phyloP scores from a whole-genome alignment of 2,797 vertebrate species.

The Darevskia mixta region DNA sequence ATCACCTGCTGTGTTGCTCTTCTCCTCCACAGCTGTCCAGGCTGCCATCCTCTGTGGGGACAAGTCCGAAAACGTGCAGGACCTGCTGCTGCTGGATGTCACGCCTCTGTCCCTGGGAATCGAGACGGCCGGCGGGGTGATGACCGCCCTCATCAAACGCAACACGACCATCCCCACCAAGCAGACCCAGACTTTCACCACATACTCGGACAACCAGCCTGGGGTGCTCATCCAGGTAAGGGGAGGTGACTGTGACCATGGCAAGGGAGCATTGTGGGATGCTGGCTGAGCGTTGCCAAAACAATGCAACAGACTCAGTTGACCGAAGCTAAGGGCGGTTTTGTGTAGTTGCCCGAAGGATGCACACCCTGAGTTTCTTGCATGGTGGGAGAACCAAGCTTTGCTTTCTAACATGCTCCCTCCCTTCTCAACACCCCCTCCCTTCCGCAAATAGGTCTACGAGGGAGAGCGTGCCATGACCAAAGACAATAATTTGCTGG shows the following conservation, averaged over 20 bases:
- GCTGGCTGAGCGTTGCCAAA: no score
- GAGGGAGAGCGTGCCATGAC: conserved; percentile 91
- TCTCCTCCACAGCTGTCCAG: conserved; percentile 82
- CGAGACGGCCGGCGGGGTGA: conserved; percentile 89
- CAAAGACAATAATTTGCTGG: conserved; percentile 88
- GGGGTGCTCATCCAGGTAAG: conserved; percentile 89
- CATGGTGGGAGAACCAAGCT: no score
- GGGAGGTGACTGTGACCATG: no score
- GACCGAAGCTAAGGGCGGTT: no score
- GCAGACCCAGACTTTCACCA: conserved; percentile 89
- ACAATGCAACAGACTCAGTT: no score
- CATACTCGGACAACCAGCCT: conserved; percentile 90
- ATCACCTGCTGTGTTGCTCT: not conserved
- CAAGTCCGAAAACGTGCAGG: conserved; percentile 89
- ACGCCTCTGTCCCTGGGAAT: conserved; percentile 88
- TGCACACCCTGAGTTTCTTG: not conserved
- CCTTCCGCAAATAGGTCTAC: conserved; percentile 75
- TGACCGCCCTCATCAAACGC: conserved; percentile 89
- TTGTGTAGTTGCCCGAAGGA: no score
- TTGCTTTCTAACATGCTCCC: not conserved
- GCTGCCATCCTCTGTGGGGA: conserved; percentile 89
- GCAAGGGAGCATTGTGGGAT: not conserved
- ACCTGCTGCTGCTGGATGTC: conserved; percentile 87
- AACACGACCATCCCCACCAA: conserved; percentile 92
- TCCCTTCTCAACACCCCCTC: not conserved